These are phyloP conservation scores for Gandaritis pyraliata DNA, from an alignment of 2,888 invertebrate species.

Conservation along the genomic window DNA sequence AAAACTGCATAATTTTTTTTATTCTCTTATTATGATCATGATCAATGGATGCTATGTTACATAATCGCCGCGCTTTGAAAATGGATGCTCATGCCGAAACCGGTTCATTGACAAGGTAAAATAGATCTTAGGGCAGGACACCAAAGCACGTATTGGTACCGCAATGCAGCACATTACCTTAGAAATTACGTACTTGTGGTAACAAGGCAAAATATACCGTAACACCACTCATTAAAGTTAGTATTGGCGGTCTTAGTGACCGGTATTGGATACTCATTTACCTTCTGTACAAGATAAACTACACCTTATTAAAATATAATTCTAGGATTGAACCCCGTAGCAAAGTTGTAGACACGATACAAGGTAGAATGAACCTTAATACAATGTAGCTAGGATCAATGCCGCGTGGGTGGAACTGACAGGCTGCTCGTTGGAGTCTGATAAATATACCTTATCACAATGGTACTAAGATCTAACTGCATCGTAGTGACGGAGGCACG, in stretches of 20 bases:
- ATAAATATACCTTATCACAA: too few species aligned
- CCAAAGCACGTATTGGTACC: neutral
- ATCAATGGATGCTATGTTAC: too few species aligned
- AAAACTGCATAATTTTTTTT: neutral
- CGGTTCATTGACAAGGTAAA: slow-evolving; percentile 10
- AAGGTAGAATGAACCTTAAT: slow-evolving; percentile 26
- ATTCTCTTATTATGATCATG: neutral
- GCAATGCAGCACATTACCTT: neutral
- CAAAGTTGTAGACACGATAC: neutral
- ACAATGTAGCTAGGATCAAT: neutral
- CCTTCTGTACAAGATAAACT: slow-evolving; percentile 3
- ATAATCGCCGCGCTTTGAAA: neutral
- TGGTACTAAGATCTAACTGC: too few species aligned
- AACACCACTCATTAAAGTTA: neutral
- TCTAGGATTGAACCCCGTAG: neutral
- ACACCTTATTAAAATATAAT: slow-evolving; percentile 31
- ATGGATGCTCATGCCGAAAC: neutral
- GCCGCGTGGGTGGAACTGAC: too few species aligned
- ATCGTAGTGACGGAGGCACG: too few species aligned
- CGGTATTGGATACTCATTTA: neutral
- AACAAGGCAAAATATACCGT: neutral
- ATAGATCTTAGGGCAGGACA: slow-evolving; percentile 4
- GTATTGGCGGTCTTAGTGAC: neutral
- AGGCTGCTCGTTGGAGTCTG: slow-evolving; percentile 89
- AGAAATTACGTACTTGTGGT: neutral